These are phyloP conservation scores for Diadophis punctatus DNA, from an alignment of 2,113 vertebrate species.

Conservation along the genomic window DNA sequence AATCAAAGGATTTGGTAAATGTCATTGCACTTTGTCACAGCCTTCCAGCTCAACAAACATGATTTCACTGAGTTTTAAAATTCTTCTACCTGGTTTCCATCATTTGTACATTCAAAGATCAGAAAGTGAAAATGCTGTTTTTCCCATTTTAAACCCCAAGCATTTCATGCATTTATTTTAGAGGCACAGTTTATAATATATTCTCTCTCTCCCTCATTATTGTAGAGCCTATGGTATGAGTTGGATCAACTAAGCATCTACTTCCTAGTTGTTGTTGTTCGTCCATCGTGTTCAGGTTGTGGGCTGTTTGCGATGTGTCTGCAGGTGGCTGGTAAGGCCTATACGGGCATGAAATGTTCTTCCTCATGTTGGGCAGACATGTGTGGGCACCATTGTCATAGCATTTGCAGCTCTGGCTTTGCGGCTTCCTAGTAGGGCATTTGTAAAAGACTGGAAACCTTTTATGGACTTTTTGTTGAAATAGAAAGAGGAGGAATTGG, in stretches of 20 bases:
- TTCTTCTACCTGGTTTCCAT: not conserved
- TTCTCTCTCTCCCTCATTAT: too few species aligned
- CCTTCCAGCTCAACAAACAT: not conserved
- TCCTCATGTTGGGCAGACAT: too few species aligned
- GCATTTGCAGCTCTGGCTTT: too few species aligned
- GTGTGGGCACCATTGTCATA: too few species aligned
- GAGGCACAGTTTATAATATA: not conserved
- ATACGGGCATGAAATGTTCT: too few species aligned
- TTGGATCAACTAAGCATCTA: not conserved
- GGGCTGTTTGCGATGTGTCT: too few species aligned
- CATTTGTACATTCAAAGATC: not conserved
- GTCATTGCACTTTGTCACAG: constrained; percentile 52
- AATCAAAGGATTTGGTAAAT: constrained; percentile 59
- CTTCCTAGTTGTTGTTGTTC: too few species aligned
- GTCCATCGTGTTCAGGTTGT: too few species aligned
- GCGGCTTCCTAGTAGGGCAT: not conserved
- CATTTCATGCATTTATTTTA: not conserved
- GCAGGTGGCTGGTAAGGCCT: too few species aligned
- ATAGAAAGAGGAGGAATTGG: not conserved
- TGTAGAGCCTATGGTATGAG: not conserved
- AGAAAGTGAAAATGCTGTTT: not conserved
- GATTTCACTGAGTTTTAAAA: not conserved
- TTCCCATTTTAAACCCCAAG: not conserved
- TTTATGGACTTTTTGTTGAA: not conserved
- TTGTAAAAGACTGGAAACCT: not conserved